These are phyloP conservation scores for Gorsachius magnificus DNA, from an alignment of 2,797 vertebrate genomes.

Conservation along the genomic window DNA sequence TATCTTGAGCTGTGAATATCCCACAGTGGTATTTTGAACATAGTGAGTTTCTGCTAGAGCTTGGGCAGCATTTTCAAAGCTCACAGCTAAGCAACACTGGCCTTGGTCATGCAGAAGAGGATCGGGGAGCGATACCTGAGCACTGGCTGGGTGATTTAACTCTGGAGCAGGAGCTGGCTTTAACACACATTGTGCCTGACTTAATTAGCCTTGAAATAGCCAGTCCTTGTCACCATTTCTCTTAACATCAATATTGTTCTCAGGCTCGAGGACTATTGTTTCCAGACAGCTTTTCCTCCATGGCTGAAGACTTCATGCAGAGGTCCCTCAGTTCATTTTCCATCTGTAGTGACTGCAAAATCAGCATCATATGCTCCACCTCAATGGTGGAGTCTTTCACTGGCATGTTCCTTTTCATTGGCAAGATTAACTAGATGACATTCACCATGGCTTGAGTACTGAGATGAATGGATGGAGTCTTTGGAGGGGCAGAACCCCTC, in stretches of 20 bases:
- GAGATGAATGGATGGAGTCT: background rate
- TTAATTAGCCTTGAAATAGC: background rate
- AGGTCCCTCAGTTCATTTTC: background rate
- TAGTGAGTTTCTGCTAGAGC: background rate
- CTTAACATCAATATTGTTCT: background rate
- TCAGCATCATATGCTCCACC: background rate
- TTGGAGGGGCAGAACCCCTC: background rate
- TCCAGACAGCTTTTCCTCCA: background rate
- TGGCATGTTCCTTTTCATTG: background rate
- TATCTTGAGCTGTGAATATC: background rate
- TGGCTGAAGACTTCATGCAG: background rate
- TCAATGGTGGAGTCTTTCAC: background rate
- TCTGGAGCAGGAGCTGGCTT: background rate
- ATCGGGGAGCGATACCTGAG: background rate
- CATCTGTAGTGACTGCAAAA: background rate
- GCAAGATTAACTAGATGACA: background rate
- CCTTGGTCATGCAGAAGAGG: background rate
- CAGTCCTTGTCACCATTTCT: background rate
- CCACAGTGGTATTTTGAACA: background rate
- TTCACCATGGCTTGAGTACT: background rate
- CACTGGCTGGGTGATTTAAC: rapidly evolving
- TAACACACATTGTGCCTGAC: background rate
- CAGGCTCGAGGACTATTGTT: background rate
- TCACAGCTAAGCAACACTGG: background rate
- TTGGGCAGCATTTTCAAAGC: background rate